phyloP scores from a whole-genome alignment of 2,113 vertebrate species.

The Ibidorhyncha struthersii region DNA sequence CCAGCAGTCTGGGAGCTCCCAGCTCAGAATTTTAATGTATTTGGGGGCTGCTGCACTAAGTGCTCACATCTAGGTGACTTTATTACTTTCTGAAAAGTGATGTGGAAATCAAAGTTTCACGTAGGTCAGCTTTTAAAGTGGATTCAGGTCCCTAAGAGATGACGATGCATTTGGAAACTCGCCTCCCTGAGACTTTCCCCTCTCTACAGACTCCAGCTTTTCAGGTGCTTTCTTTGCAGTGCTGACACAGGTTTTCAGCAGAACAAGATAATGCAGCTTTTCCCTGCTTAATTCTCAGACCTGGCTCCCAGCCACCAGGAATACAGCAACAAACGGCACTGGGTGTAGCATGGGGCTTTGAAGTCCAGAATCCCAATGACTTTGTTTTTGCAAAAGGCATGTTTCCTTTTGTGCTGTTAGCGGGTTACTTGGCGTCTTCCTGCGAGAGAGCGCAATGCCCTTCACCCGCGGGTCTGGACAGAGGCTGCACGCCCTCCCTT shows the following conservation, averaged over 20 bases:
- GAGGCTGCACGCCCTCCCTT: not conserved
- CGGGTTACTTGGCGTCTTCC: not conserved
- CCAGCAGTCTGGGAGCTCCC: not conserved
- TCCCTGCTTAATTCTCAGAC: not conserved
- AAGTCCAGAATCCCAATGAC: not conserved
- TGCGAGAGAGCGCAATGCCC: not conserved
- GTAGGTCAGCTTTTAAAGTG: not conserved
- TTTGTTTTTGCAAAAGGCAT: not conserved
- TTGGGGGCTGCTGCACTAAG: not conserved
- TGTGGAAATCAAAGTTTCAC: not conserved
- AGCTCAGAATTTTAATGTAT: not conserved
- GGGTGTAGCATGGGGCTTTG: not conserved
- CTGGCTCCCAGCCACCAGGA: not conserved
- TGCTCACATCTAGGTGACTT: not conserved
- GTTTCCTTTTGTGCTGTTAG: not conserved
- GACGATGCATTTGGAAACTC: not conserved
- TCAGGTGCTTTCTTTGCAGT: not conserved
- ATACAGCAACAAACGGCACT: not conserved
- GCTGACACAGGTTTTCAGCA: not conserved
- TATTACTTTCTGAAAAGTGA: not conserved
- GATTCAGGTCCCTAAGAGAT: rapidly evolving
- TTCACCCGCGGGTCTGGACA: not conserved
- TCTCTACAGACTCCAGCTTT: not conserved
- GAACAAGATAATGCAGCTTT: not conserved
- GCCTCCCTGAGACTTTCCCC: not conserved